Percentiles rank a stretch among this genome's conserved stretches.
phyloP scores from a whole-genome alignment of 2,113 vertebrate genomes.

The Amblyopsis rosae region DNA sequence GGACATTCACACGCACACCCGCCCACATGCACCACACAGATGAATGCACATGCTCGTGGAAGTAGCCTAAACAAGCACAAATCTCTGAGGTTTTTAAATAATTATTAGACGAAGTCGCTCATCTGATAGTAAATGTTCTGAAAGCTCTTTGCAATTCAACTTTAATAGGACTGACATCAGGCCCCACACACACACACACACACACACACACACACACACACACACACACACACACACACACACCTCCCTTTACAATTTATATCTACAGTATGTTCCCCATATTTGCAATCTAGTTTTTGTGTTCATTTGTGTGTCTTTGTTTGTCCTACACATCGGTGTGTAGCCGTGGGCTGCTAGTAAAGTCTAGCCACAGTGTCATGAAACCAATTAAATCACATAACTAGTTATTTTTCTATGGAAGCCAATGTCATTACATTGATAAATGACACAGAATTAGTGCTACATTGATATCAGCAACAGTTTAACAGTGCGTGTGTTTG shows the following conservation, averaged over 20 bases:
- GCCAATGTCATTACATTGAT: conserved; percentile 49
- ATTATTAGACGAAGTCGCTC: conserved; percentile 68
- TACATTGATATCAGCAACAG: conserved; percentile 26
- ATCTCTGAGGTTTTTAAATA: conserved; percentile 68
- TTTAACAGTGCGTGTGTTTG: conserved; percentile 5
- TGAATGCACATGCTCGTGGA: not conserved
- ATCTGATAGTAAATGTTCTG: conserved; percentile 63
- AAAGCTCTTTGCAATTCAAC: conserved; percentile 69
- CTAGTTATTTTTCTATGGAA: conserved; percentile 55
- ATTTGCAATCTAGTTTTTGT: conserved; percentile 47
- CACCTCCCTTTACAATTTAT: not conserved
- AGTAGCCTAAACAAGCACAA: conserved; percentile 48
- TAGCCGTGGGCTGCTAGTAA: conserved; percentile 35
- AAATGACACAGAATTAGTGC: conserved; percentile 49
- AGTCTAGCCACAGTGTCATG: conserved; percentile 50
- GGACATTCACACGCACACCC: not conserved
- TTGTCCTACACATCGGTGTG: not conserved
- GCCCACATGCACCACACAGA: not conserved
- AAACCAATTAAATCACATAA: conserved; percentile 48
- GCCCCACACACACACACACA: not conserved
- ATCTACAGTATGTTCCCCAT: not conserved
- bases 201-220: not conserved
- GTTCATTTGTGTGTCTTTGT: conserved; percentile 32
- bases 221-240: conserved; percentile 22
- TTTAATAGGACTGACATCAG: conserved; percentile 63